Conservation (phyloP, 2,888 invertebrate genomes). For the Drosophila buzzatii region DNA sequence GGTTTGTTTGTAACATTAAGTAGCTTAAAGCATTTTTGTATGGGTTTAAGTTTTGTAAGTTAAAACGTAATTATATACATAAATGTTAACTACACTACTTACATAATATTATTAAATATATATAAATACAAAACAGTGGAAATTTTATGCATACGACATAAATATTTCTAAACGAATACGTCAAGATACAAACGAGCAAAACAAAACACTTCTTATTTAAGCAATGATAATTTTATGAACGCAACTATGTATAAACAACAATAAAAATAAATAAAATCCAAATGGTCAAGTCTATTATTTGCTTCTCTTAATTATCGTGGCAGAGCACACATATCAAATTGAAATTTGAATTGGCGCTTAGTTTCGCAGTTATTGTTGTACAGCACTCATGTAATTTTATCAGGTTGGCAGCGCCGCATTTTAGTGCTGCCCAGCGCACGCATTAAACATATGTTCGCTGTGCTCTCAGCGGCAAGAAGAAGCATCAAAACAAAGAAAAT, state of each 20-base stretch:
- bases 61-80: constrained; percentile 73
- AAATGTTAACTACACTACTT: constrained; percentile 65
- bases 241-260: constrained; percentile 59
- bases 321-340: not conserved
- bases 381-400: constrained; percentile 4
- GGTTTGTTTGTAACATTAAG: constrained; percentile 69
- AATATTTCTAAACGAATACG: constrained; percentile 57
- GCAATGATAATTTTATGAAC: constrained; percentile 52
- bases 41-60: constrained; percentile 77
- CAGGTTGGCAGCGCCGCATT: constrained; percentile 27
- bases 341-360: constrained; percentile 36
- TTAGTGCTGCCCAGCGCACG: constrained; percentile 40
- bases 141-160: constrained; percentile 41
- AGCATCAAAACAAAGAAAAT: constrained; percentile 62
- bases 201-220: constrained; percentile 53
- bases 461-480: constrained; percentile 43
- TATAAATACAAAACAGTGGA: constrained; percentile 28
- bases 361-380: not conserved
- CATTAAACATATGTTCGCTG: constrained; percentile 41
- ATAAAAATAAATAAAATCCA: constrained; percentile 57
- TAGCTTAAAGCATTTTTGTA: constrained; percentile 75
- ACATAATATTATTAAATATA: constrained; percentile 22
- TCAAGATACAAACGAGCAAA: constrained; percentile 39
- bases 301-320: not conserved
- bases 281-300: not conserved